These are phyloP conservation scores for Helicorthomorpha holstii DNA, from an alignment of 1,140 invertebrate genomes.

Conservation along the genomic window DNA sequence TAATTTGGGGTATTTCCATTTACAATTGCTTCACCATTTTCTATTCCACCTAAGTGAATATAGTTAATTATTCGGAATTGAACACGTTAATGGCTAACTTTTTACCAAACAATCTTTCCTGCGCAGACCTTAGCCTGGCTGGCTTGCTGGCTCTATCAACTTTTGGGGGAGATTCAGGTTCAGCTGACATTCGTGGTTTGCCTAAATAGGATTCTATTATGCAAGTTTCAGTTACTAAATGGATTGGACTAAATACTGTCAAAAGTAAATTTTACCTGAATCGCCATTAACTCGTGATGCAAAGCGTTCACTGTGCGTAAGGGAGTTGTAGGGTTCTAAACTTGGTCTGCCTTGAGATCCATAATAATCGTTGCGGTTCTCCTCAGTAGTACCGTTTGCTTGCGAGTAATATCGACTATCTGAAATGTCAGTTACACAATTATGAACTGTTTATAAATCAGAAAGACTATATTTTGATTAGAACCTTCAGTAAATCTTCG, in stretches of 20 bases:
- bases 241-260: too few species aligned
- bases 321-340: conserved; percentile 25
- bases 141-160: conserved; percentile 62
- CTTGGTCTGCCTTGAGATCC: conserved; percentile 14
- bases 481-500: not conserved
- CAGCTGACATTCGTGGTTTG: conserved; percentile 16
- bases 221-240: too few species aligned
- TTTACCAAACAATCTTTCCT: conserved; percentile 18
- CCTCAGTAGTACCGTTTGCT: conserved; percentile 18
- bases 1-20: conserved; percentile 1
- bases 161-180: conserved; percentile 64
- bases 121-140: conserved; percentile 22
- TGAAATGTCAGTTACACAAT: too few species aligned
- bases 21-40: not conserved
- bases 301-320: conserved; percentile 22
- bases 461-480: too few species aligned
- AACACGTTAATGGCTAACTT: not conserved
- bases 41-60: not conserved
- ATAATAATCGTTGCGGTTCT: conserved; percentile 10
- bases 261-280: conserved; percentile 1
- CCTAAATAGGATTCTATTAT: not conserved
- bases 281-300: conserved; percentile 11
- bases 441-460: too few species aligned
- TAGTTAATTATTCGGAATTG: not conserved
- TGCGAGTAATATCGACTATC: conserved; percentile 24